Conservation (phyloP, 2,113 vertebrate species). For the Gasterosteus nipponicus region DNA sequence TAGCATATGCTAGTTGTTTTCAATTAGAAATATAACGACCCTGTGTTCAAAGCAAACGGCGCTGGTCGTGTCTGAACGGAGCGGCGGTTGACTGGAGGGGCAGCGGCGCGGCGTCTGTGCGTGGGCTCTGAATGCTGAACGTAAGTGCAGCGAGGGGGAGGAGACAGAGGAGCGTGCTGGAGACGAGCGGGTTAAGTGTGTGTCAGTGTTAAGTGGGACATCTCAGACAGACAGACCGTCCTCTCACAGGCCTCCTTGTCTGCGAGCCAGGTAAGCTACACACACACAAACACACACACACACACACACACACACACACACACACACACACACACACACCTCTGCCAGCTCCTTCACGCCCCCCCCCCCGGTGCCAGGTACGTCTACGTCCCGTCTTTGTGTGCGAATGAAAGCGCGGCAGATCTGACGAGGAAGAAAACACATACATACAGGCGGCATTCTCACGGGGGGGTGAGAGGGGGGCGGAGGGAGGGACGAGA, state of each 20-base stretch:
- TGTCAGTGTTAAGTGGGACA: conserved; percentile 70
- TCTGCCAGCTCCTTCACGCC: conserved; percentile 76
- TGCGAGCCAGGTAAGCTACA: conserved; percentile 73
- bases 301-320: conserved; percentile 21
- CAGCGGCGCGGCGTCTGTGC: neutral
- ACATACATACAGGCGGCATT: conserved; percentile 44
- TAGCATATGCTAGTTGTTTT: too few relatives aligned
- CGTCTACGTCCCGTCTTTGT: conserved; percentile 71
- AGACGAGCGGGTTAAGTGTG: conserved; percentile 56
- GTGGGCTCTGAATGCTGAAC: neutral
- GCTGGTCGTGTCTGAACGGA: too few relatives aligned
- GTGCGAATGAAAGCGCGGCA: conserved; percentile 70
- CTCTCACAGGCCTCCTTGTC: conserved; percentile 44
- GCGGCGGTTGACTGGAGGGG: too few relatives aligned
- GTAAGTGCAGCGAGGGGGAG: neutral
- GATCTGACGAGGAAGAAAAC: conserved; percentile 77
- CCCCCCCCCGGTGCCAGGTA: conserved; percentile 70
- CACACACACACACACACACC: conserved; percentile 46
- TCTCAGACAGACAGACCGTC: conserved; percentile 62
- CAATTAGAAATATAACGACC: too few relatives aligned
- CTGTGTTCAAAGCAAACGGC: too few relatives aligned
- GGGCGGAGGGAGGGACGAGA: conserved; percentile 49
- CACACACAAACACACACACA: conserved; percentile 21
- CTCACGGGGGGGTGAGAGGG: conserved; percentile 65
- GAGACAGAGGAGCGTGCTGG: conserved; percentile 5